Evolutionary conservation across 2,797 vertebrate genomes (phyloP).

Genomic region (Sitta carolinensis): DNA sequence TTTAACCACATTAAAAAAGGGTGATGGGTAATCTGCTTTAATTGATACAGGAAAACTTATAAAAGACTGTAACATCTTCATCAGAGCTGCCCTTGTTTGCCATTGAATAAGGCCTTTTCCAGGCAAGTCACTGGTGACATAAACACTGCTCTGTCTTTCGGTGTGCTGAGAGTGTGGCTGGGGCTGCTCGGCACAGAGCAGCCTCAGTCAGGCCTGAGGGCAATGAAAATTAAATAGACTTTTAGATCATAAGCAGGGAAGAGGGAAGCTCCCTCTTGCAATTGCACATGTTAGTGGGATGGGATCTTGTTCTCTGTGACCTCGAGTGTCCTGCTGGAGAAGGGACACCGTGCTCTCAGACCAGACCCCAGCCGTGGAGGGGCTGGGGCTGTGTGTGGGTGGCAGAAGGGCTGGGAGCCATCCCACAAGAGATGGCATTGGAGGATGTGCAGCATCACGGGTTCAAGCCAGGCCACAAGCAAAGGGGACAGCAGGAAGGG

Average conservation of each 20-base stretch:
- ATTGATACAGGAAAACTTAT: neutral
- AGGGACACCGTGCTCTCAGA: accelerated
- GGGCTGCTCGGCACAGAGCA: neutral
- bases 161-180: neutral
- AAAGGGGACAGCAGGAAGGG: neutral
- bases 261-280: neutral
- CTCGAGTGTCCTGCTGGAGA: neutral
- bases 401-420: neutral
- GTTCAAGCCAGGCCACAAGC: neutral
- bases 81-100: neutral
- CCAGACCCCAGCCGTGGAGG: neutral
- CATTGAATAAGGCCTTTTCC: constrained; percentile 4
- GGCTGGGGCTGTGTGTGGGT: neutral
- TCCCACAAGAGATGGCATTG: accelerated
- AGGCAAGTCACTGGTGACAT: neutral
- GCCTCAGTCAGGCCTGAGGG: neutral
- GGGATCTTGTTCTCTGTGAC: neutral
- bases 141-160: neutral
- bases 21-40: neutral
- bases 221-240: neutral
- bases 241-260: neutral
- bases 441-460: neutral
- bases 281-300: neutral
- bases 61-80: neutral
- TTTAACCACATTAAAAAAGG: neutral